Percentiles rank a stretch among this genome's conserved stretches.
Evolutionary conservation across 2,797 vertebrate species (phyloP).

Genomic region (Sciurus vulgaris): DNA sequence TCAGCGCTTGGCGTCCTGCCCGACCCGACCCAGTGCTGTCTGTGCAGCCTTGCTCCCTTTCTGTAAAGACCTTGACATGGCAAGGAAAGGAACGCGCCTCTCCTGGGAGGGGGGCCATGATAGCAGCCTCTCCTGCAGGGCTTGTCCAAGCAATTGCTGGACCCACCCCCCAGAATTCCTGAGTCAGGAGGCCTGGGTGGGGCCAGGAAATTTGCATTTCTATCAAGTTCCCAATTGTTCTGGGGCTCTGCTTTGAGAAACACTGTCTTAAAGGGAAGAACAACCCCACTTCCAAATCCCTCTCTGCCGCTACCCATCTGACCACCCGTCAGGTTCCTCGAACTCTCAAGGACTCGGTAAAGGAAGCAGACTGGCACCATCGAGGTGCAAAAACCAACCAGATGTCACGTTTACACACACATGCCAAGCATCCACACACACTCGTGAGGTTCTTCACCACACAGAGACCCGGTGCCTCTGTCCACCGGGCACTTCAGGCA

Average conservation of each 20-base stretch:
- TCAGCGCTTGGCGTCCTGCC: too few relatives aligned
- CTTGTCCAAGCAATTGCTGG: neutral
- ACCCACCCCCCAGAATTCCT: neutral
- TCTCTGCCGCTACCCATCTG: neutral
- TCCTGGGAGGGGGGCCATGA: neutral
- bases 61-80: neutral
- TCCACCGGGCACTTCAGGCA: neutral
- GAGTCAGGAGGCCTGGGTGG: constrained; percentile 28
- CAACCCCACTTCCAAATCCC: neutral
- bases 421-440: neutral
- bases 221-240: constrained; percentile 4
- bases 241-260: neutral
- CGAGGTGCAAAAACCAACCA: constrained; percentile 9
- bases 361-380: neutral
- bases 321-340: neutral
- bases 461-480: neutral
- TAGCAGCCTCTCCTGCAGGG: neutral
- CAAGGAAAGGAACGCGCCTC: neutral
- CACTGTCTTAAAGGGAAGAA: neutral
- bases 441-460: neutral
- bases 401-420: neutral
- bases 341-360: neutral
- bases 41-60: neutral
- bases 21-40: too few relatives aligned
- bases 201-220: constrained; percentile 1